Evolutionary conservation across 2,888 invertebrate genomes (phyloP), one percentile per base, ranked within the genome.

Genomic region (Drosophila falleni): DNA sequence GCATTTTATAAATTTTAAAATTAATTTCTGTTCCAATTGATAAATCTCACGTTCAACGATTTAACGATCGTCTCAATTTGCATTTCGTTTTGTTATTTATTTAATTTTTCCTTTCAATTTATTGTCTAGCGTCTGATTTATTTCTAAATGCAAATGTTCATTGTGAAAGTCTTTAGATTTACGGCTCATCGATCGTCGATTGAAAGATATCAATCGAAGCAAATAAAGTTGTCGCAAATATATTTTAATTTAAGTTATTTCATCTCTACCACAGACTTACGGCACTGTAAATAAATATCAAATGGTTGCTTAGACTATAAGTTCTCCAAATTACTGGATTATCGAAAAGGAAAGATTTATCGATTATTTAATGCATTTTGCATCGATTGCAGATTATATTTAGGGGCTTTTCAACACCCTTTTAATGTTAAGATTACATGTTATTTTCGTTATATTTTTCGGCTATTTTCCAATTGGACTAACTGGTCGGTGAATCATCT

Each of bases 51-150:
- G 39, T 46, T 66, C 35, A 66, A 23, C 67, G 31, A 74, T 74
- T 46, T 35, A 70, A 70, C 53, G 72, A 63, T 68, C 46, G 60
- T 35, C 13, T 61, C 55, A 23, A 72, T 75, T 76, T 62, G 54
- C 71, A 75, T 75, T 51, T 44, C 49, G 41, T 62, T 58, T 39
- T 55, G 54, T 67, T 59, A 62, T 59, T 71, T 65, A 64, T 70
- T n/a, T 26, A 23, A 71, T 59, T 71, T 71, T 44, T 49, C 47
- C 11, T 13, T 44, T 41, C 11, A 62, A 76, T 72, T 61, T 53
- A 72, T 72, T 75, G 56, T 39, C 55, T 44, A 29, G 13, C 33
- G 19, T 26, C 13, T 41, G 59, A 66, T 74, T 59, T 47, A 58
- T 50, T 50, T 33, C 42, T 29, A 29, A 55, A 15, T n/a, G 16